Base-by-base conservation (phyloP, 1,140 invertebrate species). In the Asbolus verrucosus region DNA sequence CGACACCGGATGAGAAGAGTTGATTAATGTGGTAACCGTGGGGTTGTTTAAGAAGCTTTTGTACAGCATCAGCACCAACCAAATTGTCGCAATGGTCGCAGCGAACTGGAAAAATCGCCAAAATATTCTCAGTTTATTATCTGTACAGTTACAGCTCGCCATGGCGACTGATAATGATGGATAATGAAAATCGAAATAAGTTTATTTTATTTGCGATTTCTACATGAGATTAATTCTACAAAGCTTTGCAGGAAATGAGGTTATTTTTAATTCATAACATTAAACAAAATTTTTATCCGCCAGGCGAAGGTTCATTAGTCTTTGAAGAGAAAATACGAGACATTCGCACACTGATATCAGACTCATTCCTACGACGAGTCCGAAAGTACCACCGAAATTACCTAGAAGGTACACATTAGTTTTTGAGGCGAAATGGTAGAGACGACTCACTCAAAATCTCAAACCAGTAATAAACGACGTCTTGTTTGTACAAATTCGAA, bases 11-110 rank as follows among this genome's bases (percentile, higher is more conserved):
- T 36, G 36, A 9, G 30, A 36, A 1, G 59, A 38, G 14, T 31
- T 62, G 11, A 62, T 14, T 15, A 62, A 9, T 2, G 11, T 62
- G 8, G 59, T 62, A 13, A 62, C 59, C 0, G 59, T 62, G 9
- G 59, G 59, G 11, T 62, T 14, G 9, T 6, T 39, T 11, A 36
- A 11, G 6, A 62, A 62, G n/a, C 19, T 38, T 1, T 36, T 31
- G 30, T 31, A 62, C 2, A 62, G 14, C 14, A 18, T 1, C 0
- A 19, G 16, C 18, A 62, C 59, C 19, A 54, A n/a, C 11, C 11
- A 27, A 14, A 4, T 19, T 27, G 46, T 54, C 24, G 11, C n/a
- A 4, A 13, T n/a, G n/a, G 27, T 24, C 4, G 27, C 13, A 2
- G 11, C 8, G 0, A 54, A 9, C 19, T 54, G 13, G 18, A 54